Evolutionary conservation across 1,140 invertebrate species (phyloP).

Genomic region (Drosophila nannoptera): DNA sequence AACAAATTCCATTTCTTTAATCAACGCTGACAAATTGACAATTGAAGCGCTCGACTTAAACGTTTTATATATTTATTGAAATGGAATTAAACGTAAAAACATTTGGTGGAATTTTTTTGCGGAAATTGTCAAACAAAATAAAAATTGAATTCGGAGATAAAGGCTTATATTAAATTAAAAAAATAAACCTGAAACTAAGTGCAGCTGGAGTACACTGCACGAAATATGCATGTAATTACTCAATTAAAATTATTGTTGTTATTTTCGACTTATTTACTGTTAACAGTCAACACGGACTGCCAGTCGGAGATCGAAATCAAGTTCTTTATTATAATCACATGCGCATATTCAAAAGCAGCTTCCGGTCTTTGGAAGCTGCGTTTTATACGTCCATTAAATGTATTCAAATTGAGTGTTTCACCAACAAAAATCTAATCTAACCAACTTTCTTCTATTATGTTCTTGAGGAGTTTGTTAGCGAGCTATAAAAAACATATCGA

Average conservation of each 20-base stretch:
- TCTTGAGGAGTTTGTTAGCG: too few relatives aligned
- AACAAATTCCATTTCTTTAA: constrained; percentile 41
- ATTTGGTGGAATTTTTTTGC: constrained; percentile 22
- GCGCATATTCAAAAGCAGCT: not conserved
- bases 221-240: constrained; percentile 11
- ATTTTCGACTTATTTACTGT: constrained; percentile 4
- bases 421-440: too few relatives aligned
- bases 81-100: constrained; percentile 9
- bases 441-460: too few relatives aligned
- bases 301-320: constrained; percentile 41
- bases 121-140: constrained; percentile 28
- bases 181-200: constrained; percentile 8
- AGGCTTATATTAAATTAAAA: constrained; percentile 11
- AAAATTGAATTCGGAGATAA: not conserved
- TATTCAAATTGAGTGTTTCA: not conserved
- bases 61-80: constrained; percentile 20
- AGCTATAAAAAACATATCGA: too few relatives aligned
- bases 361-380: not conserved
- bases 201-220: constrained; percentile 10
- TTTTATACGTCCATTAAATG: not conserved
- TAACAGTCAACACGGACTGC: constrained; percentile 37
- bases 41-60: constrained; percentile 41
- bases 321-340: constrained; percentile 1
- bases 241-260: not conserved
- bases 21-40: constrained; percentile 49